These are phyloP conservation scores for Agapostemon virescens DNA, from an alignment of 2,888 invertebrate species.

Conservation along the genomic window DNA sequence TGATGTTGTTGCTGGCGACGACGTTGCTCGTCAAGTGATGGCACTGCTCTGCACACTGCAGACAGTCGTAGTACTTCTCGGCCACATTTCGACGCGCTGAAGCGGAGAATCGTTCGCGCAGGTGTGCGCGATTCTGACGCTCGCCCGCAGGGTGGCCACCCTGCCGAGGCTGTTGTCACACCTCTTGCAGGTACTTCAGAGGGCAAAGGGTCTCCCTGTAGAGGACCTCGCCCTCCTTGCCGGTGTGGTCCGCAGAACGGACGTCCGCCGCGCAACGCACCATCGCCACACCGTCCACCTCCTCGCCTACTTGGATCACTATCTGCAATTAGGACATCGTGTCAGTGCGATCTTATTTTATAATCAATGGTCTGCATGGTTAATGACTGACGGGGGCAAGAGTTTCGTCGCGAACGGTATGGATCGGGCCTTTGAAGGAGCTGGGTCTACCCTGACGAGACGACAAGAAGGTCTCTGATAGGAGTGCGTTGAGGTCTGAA, in stretches of 20 bases:
- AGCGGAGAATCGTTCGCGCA: slow-evolving; percentile 56
- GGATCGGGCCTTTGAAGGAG: not conserved
- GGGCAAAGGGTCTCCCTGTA: slow-evolving; percentile 92
- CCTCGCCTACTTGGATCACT: slow-evolving; percentile 94
- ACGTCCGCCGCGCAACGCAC: slow-evolving; percentile 96
- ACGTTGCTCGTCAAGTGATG: slow-evolving; percentile 70
- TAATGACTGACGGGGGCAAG: too few species aligned
- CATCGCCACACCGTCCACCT: slow-evolving; percentile 95
- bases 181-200: slow-evolving; percentile 96
- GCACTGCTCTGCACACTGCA: slow-evolving; percentile 78
- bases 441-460: not conserved
- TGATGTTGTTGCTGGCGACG: slow-evolving; percentile 55
- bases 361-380: too few species aligned
- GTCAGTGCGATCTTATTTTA: too few species aligned
- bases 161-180: slow-evolving; percentile 88
- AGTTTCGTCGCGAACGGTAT: too few species aligned
- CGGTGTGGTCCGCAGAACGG: slow-evolving; percentile 72
- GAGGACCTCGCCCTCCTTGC: slow-evolving; percentile 76
- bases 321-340: slow-evolving; percentile 83
- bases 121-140: slow-evolving; percentile 67
- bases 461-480: too few species aligned
- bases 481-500: too few species aligned
- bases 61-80: slow-evolving; percentile 78
- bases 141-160: slow-evolving; percentile 70
- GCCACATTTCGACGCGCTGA: slow-evolving; percentile 70